Conservation (phyloP, 2,888 invertebrate genomes). For the Zelleria hepariella region DNA sequence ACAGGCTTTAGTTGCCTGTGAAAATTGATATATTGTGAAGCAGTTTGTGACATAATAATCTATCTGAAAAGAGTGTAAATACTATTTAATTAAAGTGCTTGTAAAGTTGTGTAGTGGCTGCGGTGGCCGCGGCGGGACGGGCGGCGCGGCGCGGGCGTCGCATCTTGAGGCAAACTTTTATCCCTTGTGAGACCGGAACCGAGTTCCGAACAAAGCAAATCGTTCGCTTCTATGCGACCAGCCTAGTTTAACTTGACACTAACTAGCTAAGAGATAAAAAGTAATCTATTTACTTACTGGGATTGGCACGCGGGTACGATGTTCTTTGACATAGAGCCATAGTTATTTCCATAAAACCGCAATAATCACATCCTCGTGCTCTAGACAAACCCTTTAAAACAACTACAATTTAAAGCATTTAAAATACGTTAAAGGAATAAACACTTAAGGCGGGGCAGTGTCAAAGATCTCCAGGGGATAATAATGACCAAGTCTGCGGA, state of each 20-base stretch:
- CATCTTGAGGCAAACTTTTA: constrained; percentile 40
- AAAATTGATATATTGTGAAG: constrained; percentile 8
- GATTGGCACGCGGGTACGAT: not conserved
- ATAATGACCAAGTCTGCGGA: not conserved
- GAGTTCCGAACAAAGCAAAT: constrained; percentile 5
- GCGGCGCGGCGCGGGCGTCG: not conserved
- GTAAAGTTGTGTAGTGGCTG: constrained; percentile 39
- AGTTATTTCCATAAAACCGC: no score
- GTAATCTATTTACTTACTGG: not conserved
- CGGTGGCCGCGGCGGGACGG: constrained; percentile 27
- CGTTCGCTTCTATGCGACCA: not conserved
- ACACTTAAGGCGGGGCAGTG: not conserved
- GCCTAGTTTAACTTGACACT: not conserved
- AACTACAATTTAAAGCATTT: not conserved
- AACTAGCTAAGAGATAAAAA: not conserved
- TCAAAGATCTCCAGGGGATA: not conserved
- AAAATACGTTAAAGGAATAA: not conserved
- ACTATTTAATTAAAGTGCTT: constrained; percentile 55
- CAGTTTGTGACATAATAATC: constrained; percentile 30
- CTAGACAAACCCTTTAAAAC: not conserved
- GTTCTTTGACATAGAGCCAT: no score
- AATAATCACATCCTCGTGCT: not conserved
- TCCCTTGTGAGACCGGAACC: constrained; percentile 27
- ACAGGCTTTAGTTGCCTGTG: not conserved
- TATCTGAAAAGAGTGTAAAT: constrained; percentile 21